These are phyloP conservation scores for Ophion ventricosus DNA, from an alignment of 2,888 invertebrate genomes.

Conservation along the genomic window DNA sequence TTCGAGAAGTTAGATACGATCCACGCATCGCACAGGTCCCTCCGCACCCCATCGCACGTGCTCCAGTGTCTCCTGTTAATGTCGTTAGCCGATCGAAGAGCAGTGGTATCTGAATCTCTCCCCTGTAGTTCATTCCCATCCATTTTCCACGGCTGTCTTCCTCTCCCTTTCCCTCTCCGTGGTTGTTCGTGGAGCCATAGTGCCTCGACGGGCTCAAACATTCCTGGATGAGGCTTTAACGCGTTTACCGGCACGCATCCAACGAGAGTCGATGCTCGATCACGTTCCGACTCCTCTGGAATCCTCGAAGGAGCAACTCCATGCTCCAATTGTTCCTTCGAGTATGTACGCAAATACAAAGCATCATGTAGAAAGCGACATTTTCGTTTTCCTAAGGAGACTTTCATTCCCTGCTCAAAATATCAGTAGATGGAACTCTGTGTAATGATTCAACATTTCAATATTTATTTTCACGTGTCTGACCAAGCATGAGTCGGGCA, in stretches of 20 bases:
- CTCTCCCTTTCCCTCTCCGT: slow-evolving; percentile 44
- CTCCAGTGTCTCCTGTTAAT: slow-evolving; percentile 47
- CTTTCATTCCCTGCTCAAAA: too few species aligned
- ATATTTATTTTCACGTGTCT: too few species aligned
- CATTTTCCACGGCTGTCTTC: slow-evolving; percentile 38
- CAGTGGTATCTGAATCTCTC: slow-evolving; percentile 73
- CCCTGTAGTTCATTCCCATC: slow-evolving; percentile 58
- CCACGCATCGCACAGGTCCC: slow-evolving; percentile 27
- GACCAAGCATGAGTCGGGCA: too few species aligned
- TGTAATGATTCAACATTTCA: too few species aligned
- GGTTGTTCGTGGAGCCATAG: slow-evolving; percentile 8
- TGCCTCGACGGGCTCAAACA: slow-evolving; percentile 70
- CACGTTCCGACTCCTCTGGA: slow-evolving; percentile 30
- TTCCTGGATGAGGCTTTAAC: slow-evolving; percentile 74
- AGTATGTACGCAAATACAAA: slow-evolving; percentile 25
- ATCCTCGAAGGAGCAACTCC: slow-evolving; percentile 56
- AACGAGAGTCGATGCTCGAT: slow-evolving; percentile 27
- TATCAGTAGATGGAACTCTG: too few species aligned
- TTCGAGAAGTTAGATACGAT: slow-evolving; percentile 41
- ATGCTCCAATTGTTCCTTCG: slow-evolving; percentile 64
- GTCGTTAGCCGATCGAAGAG: slow-evolving; percentile 77
- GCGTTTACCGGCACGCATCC: slow-evolving; percentile 72
- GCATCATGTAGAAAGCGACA: neutral
- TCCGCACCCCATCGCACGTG: too few species aligned
- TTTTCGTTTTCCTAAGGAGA: too few species aligned